phyloP scores from a whole-genome alignment of 2,888 invertebrate species.

The Blomia tropicalis region DNA sequence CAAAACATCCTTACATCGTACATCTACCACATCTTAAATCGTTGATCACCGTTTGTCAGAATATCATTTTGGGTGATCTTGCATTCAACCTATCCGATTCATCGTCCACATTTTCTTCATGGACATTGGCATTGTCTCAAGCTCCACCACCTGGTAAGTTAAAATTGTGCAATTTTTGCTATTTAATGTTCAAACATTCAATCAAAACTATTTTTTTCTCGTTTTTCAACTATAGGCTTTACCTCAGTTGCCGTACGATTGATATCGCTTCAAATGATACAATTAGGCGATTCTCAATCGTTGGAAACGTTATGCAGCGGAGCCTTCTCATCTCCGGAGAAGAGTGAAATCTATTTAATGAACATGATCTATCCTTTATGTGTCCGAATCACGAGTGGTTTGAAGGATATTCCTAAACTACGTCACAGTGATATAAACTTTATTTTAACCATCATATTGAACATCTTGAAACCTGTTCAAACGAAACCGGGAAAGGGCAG shows the following conservation, averaged over 20 bases:
- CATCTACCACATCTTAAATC: constrained; percentile 83
- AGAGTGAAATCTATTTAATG: constrained; percentile 86
- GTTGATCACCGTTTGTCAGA: constrained; percentile 42
- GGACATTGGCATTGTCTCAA: constrained; percentile 66
- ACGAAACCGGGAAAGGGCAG: constrained; percentile 30
- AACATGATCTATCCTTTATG: constrained; percentile 91
- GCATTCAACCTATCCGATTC: constrained; percentile 24
- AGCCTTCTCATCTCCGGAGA: constrained; percentile 70
- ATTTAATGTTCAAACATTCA: too few relatives aligned
- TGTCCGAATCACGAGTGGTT: constrained; percentile 78
- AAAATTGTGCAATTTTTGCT: not conserved
- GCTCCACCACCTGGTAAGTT: constrained; percentile 37
- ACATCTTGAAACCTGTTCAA: constrained; percentile 52
- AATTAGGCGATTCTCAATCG: constrained; percentile 72
- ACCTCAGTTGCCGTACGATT: constrained; percentile 88
- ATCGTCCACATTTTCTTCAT: constrained; percentile 28
- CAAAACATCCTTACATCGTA: constrained; percentile 82
- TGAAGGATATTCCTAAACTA: constrained; percentile 79
- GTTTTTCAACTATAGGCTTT: constrained; percentile 68
- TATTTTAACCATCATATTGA: constrained; percentile 70
- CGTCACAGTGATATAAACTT: constrained; percentile 77
- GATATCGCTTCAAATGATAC: constrained; percentile 83
- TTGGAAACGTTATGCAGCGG: constrained; percentile 90
- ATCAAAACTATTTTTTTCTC: too few relatives aligned
- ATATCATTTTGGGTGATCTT: constrained; percentile 51